These are phyloP conservation scores for Columba livia DNA, from an alignment of 2,113 vertebrate species.

Conservation along the genomic window DNA sequence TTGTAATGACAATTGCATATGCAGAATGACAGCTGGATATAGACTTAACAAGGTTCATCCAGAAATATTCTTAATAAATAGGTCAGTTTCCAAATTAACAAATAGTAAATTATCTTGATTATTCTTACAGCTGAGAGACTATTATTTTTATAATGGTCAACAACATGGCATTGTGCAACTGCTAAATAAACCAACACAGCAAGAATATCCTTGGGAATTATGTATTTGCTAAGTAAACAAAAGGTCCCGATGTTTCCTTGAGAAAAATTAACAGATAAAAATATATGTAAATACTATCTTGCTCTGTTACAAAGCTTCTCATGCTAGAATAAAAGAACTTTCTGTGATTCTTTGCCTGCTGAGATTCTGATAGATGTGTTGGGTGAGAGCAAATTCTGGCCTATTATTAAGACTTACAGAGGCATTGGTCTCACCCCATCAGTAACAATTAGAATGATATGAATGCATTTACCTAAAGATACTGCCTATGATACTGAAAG, in stretches of 20 bases:
- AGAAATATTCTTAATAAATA: neutral
- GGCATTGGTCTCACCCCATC: neutral
- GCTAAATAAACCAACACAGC: slow-evolving; percentile 4
- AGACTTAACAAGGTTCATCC: neutral
- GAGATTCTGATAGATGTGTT: neutral
- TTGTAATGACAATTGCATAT: neutral
- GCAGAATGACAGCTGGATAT: neutral
- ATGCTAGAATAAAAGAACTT: slow-evolving; percentile 16
- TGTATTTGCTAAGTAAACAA: slow-evolving; percentile 30
- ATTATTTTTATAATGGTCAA: neutral
- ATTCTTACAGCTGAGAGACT: neutral
- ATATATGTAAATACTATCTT: neutral
- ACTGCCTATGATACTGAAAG: neutral
- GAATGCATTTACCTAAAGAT: neutral
- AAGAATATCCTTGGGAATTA: slow-evolving; percentile 23
- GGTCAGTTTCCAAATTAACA: neutral
- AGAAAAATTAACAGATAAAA: slow-evolving; percentile 55
- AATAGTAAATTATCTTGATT: neutral
- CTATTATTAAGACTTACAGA: neutral
- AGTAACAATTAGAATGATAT: neutral
- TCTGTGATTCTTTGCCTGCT: neutral
- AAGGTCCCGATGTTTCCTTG: slow-evolving; percentile 31
- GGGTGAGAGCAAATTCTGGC: neutral
- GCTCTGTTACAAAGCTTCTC: neutral
- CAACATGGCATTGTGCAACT: neutral